Conservation (phyloP, 2,797 vertebrate genomes). For the Arremon aurantiirostris region DNA sequence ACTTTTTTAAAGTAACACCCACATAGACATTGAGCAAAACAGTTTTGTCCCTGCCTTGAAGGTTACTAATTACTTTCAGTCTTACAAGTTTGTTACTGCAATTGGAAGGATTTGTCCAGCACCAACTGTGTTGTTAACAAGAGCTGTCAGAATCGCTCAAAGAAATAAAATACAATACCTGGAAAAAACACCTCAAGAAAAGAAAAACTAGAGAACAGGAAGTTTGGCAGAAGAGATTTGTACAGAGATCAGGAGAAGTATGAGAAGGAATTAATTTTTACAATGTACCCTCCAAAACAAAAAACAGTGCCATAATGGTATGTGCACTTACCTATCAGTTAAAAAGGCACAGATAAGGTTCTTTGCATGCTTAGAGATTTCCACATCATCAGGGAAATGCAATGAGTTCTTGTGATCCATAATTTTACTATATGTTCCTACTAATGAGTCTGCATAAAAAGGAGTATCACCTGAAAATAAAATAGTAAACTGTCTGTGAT, state of each 20-base stretch:
- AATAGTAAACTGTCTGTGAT: not conserved
- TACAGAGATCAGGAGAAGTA: not conserved
- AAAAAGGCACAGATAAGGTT: conserved; percentile 98
- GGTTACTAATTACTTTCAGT: not conserved
- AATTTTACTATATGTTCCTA: conserved; percentile 99
- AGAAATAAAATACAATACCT: not conserved
- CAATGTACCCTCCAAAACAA: not conserved
- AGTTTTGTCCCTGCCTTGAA: not conserved
- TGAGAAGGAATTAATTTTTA: not conserved
- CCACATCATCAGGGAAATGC: conserved; percentile 95
- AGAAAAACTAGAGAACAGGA: not conserved
- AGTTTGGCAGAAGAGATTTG: not conserved
- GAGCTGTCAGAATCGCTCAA: not conserved
- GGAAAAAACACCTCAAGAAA: not conserved
- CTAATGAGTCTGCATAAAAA: conserved; percentile 97
- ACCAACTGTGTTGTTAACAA: not conserved
- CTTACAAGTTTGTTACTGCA: not conserved
- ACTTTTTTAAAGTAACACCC: not conserved
- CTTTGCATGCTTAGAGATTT: conserved; percentile 96
- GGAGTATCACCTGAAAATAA: conserved; percentile 89
- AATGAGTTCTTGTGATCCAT: conserved; percentile 99
- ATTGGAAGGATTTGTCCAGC: not conserved
- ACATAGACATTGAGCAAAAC: not conserved
- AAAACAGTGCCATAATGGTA: not conserved
- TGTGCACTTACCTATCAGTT: conserved; percentile 87